These are phyloP conservation scores for Napeogenes inachia DNA, from an alignment of 2,888 invertebrate genomes.

Conservation along the genomic window DNA sequence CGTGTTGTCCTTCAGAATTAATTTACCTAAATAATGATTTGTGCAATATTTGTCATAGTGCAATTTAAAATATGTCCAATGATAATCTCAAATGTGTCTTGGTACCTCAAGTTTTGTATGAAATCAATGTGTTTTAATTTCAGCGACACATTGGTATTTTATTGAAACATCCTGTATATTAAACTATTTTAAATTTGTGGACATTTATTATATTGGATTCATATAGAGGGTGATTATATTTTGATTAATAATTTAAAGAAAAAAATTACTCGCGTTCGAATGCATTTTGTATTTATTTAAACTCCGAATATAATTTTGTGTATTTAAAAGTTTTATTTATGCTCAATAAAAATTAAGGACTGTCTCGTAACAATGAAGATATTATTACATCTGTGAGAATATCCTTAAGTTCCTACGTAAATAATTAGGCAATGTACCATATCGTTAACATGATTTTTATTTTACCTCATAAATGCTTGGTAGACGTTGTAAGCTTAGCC, in stretches of 20 bases:
- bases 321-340: not conserved
- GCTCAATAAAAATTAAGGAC: not conserved
- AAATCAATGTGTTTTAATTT: too few relatives aligned
- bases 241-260: too few relatives aligned
- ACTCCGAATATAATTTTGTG: not conserved
- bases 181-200: too few relatives aligned
- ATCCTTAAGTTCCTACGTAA: constrained; percentile 13
- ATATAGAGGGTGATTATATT: too few relatives aligned
- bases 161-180: too few relatives aligned
- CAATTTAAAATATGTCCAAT: not conserved
- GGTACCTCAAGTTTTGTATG: too few relatives aligned
- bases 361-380: too few relatives aligned
- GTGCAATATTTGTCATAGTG: constrained; percentile 5
- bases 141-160: too few relatives aligned
- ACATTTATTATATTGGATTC: not conserved
- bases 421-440: constrained; percentile 6
- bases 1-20: not conserved
- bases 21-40: not conserved
- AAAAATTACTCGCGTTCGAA: not conserved
- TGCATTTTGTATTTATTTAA: not conserved
- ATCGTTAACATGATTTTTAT: constrained; percentile 6
- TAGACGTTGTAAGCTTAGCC: constrained; percentile 10
- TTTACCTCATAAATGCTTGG: constrained; percentile 17
- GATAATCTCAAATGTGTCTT: not conserved
- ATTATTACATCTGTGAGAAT: not conserved